These are phyloP conservation scores for Oscheius sp. DNA, from an alignment of 2,888 invertebrate species.

Conservation along the genomic window DNA sequence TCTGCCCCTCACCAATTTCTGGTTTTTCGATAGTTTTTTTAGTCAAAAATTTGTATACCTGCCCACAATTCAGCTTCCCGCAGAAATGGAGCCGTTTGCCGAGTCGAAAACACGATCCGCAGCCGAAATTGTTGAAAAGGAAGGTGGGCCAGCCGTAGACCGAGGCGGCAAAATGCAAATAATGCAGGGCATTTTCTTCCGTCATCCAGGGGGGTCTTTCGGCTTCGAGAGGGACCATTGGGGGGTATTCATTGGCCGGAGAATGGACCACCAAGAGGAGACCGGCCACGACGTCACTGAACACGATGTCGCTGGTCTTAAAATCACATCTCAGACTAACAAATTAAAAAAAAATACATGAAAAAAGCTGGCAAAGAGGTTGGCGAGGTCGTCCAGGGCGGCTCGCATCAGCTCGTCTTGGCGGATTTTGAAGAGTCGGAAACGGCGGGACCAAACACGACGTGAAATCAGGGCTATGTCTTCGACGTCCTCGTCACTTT, in stretches of 20 bases:
- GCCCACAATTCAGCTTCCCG: constrained; percentile 49
- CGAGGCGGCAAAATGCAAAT: constrained; percentile 83
- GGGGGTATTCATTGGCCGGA: constrained; percentile 59
- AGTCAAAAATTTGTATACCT: constrained; percentile 37
- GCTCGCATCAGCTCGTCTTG: constrained; percentile 65
- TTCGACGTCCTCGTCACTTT: constrained; percentile 52
- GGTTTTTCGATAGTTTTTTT: not conserved
- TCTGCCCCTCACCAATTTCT: not conserved
- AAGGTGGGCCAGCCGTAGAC: constrained; percentile 91
- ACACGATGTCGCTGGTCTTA: constrained; percentile 81
- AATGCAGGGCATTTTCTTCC: constrained; percentile 54
- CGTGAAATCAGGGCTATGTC: constrained; percentile 58
- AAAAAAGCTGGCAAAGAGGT: constrained; percentile 70
- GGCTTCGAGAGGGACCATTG: constrained; percentile 35
- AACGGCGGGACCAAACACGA: constrained; percentile 57
- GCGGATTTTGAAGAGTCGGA: constrained; percentile 69
- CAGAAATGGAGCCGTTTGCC: constrained; percentile 56
- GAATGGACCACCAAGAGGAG: constrained; percentile 81
- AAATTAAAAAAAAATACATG: constrained; percentile 40
- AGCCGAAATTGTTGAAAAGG: constrained; percentile 61
- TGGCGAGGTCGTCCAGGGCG: constrained; percentile 71
- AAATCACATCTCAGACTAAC: not conserved
- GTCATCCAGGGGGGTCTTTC: constrained; percentile 38
- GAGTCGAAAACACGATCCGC: constrained; percentile 49
- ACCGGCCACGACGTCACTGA: constrained; percentile 89